Evolutionary conservation across 2,113 vertebrate genomes (phyloP).

Genomic region (Heterotilapia buettikoferi): DNA sequence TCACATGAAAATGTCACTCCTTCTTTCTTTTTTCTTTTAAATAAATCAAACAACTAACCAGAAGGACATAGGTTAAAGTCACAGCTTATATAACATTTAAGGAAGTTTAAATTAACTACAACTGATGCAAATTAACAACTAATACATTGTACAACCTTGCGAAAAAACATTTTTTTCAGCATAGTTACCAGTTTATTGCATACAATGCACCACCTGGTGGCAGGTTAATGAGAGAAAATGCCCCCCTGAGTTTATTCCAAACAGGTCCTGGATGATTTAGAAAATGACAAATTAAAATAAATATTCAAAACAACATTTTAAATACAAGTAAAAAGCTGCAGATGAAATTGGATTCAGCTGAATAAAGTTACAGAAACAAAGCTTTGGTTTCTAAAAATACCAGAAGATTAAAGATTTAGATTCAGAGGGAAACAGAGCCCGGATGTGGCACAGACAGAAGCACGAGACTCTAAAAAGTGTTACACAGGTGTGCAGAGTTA

Average conservation of each 20-base stretch:
- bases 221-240: background rate
- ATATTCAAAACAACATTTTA: background rate
- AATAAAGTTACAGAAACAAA: background rate
- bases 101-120: background rate
- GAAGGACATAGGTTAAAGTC: background rate
- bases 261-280: background rate
- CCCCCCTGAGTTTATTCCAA: background rate
- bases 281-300: background rate
- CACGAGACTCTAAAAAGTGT: background rate
- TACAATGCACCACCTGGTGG: background rate
- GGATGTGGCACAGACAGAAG: background rate
- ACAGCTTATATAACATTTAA: background rate
- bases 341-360: background rate
- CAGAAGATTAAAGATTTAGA: background rate
- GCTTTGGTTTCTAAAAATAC: background rate
- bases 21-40: background rate
- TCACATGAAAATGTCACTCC: background rate
- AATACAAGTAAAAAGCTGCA: background rate
- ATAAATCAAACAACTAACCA: background rate
- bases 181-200: background rate
- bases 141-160: background rate
- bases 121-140: background rate
- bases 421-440: background rate
- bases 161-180: accelerated
- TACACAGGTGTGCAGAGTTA: background rate